Evolutionary conservation across 53 echinoderm and acorn worm genomes (phyloP).

Genomic region (Arbacia lixula): DNA sequence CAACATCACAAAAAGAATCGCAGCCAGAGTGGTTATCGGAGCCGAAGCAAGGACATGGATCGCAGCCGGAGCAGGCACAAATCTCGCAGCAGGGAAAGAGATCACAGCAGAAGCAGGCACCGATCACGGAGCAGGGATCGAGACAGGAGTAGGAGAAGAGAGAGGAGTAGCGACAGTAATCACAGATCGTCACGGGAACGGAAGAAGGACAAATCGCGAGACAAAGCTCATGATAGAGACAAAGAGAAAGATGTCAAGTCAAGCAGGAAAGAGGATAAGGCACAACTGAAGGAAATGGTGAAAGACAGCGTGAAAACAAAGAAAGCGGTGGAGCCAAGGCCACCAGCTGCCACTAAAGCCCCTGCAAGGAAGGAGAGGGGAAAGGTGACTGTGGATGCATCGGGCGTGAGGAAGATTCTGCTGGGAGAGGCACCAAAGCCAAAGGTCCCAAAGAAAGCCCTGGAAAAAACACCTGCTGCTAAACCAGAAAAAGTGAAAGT

Average conservation of each 20-base stretch:
- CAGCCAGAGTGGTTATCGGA: slow-evolving; percentile 11
- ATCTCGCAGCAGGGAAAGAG: not conserved
- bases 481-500: slow-evolving; percentile 52
- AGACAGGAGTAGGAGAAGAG: slow-evolving; percentile 34
- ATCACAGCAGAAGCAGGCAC: slow-evolving; percentile 2
- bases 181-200: slow-evolving; percentile 1
- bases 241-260: slow-evolving; percentile 4
- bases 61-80: slow-evolving; percentile 1
- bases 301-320: slow-evolving; percentile 28
- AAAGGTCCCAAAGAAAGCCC: slow-evolving; percentile 9
- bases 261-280: not conserved
- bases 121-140: slow-evolving; percentile 4
- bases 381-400: slow-evolving; percentile 32
- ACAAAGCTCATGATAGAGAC: not conserved
- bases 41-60: slow-evolving; percentile 40
- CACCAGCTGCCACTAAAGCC: not conserved
- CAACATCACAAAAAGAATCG: not conserved
- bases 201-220: slow-evolving; percentile 18
- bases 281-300: not conserved
- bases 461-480: not conserved
- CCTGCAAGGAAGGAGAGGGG: not conserved
- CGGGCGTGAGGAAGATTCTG: slow-evolving; percentile 27
- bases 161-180: slow-evolving; percentile 35
- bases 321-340: not conserved
- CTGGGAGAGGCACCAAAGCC: slow-evolving; percentile 6